A percentile compares a stretch with the other conserved stretches of the same genome.
Evolutionary conservation across 2,797 vertebrate genomes (phyloP).

Genomic region (Fundulus diaphanus): DNA sequence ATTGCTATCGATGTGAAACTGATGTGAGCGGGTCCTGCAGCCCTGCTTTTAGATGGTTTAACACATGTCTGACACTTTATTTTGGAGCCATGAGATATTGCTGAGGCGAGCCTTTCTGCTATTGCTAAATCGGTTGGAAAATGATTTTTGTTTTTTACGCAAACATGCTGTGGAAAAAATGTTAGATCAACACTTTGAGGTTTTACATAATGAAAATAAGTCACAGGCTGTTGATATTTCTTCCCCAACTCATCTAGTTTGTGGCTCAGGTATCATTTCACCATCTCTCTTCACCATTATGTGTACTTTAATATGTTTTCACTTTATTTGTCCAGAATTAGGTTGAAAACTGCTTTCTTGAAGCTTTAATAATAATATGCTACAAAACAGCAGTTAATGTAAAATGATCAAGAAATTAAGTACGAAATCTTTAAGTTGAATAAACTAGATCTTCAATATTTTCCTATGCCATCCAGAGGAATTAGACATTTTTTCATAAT

Average conservation of each 20-base stretch:
- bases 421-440: no score
- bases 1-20: slow-evolving; percentile 32
- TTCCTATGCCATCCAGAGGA: no score
- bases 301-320: neutral
- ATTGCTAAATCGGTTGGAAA: neutral
- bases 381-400: no score
- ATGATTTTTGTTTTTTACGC: neutral
- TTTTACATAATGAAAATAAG: neutral
- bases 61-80: slow-evolving; percentile 16
- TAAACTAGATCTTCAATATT: no score
- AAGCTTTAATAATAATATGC: neutral
- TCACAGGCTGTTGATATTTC: neutral
- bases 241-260: neutral
- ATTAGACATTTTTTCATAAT: no score
- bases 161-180: neutral
- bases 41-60: neutral
- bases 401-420: no score
- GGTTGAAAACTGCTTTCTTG: neutral
- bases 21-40: slow-evolving; percentile 7
- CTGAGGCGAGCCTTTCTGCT: slow-evolving; percentile 1
- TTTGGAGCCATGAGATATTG: slow-evolving; percentile 3
- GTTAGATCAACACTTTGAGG: neutral
- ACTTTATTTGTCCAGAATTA: neutral
- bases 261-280: neutral
- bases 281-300: neutral